A percentile compares a stretch with the other conserved stretches of the same genome.
Conservation (phyloP, 1,140 invertebrate genomes). For the Sesamia nonagrioides region DNA sequence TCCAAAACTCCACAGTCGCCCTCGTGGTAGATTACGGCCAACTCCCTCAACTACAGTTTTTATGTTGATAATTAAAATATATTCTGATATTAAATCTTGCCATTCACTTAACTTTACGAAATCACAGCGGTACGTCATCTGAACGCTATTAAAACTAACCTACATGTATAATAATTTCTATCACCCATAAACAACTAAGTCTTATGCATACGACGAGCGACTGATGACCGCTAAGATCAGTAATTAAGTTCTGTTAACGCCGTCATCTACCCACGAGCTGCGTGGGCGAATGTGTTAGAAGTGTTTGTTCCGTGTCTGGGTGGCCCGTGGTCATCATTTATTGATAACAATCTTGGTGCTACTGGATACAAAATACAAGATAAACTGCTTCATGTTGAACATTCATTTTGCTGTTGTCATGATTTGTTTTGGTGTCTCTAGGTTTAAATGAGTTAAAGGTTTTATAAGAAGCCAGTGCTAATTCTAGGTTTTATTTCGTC, state of each 20-base stretch:
- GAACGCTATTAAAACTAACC: background rate
- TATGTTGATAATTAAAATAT: no score
- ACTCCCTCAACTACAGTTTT: no score
- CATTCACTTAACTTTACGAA: background rate
- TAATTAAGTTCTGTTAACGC: conserved; percentile 30
- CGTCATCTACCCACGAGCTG: background rate
- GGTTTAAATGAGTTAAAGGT: no score
- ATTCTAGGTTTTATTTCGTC: no score
- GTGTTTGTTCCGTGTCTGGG: background rate
- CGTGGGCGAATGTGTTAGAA: background rate
- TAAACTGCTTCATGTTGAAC: background rate
- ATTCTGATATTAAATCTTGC: background rate
- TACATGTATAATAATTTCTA: background rate
- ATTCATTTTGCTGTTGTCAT: background rate
- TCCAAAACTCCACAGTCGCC: no score
- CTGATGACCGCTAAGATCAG: background rate
- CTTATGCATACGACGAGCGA: conserved; percentile 15
- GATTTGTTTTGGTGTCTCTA: no score
- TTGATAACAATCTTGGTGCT: conserved; percentile 14
- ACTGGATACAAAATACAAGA: no score
- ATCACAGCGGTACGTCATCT: background rate
- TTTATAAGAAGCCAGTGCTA: no score
- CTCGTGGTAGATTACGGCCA: no score
- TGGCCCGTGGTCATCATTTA: conserved; percentile 1
- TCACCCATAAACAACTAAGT: conserved; percentile 4